phyloP scores from a whole-genome alignment of 2,797 vertebrate genomes.

The Chiloscyllium punctatum region DNA sequence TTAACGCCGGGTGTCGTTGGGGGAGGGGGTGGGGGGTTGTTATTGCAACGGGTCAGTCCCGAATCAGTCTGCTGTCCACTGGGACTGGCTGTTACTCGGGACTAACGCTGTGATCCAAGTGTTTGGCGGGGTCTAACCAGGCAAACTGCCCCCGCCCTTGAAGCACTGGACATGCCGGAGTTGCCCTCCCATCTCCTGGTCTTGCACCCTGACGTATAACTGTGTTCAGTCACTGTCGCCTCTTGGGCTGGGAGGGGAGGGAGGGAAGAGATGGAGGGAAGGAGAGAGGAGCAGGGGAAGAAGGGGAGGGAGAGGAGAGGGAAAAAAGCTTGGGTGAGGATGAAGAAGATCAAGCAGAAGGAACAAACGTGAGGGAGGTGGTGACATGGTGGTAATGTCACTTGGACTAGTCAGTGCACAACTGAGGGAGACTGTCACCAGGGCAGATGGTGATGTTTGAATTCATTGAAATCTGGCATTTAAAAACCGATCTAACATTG shows the following conservation, averaged over 20 bases:
- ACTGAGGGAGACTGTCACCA: too few relatives aligned
- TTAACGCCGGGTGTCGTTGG: too few relatives aligned
- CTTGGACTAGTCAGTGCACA: too few relatives aligned
- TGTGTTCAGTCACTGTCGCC: not conserved
- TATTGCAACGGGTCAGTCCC: too few relatives aligned
- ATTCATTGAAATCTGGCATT: too few relatives aligned
- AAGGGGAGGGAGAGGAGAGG: not conserved
- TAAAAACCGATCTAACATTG: too few relatives aligned
- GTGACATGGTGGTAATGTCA: not conserved
- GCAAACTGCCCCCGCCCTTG: not conserved
- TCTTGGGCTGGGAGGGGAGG: not conserved
- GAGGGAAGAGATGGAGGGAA: not conserved
- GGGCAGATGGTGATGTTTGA: too few relatives aligned
- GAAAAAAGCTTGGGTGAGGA: not conserved
- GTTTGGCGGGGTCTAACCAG: too few relatives aligned
- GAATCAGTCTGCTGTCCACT: too few relatives aligned
- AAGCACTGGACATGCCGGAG: too few relatives aligned
- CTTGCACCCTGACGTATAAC: not conserved
- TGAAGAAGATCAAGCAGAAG: not conserved
- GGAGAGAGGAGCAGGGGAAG: not conserved
- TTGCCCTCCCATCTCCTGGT: not conserved
- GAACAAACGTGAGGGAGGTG: not conserved
- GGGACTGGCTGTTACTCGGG: not conserved
- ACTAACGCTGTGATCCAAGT: not conserved
- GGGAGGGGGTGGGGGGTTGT: too few relatives aligned